Base-by-base conservation (phyloP, 2,113 vertebrate species). In the Scomber japonicus region DNA sequence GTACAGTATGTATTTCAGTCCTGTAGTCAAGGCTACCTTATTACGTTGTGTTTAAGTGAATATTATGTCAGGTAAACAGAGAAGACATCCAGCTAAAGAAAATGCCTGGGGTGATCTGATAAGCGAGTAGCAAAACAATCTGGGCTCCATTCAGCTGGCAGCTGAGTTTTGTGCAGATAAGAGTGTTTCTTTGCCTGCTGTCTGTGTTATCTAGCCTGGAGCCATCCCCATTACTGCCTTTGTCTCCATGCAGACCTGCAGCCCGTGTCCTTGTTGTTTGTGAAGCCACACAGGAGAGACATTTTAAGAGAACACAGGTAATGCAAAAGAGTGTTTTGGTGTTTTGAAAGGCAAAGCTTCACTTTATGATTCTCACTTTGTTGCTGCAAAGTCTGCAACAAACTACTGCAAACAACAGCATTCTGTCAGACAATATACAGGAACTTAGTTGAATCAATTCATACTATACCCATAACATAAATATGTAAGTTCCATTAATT, bases 121-220 rank as follows among this genome's bases (percentile, higher is more conserved):
- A 86, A 87, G 76, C 13, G 0, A 80, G 61, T 74, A 21, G 64
- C 65, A 65, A 67, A 86, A 83, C 82, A 77, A 82, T 82, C 73
- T 87, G 74, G 80, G 70, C 81, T 88, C 53, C 54, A 45, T 82
- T 68, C 51, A 81, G 40, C 17, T 75, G 81, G 70, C 73, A 78
- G 81, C 70, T 78, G 79, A 82, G 78, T 51, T 69, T 46, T 71
- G 88, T 55, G 66, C 78, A 75, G 82, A 92, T 90, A 88, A 91
- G 79, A 60, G 44, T 60, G 73, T 67, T 66, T 86, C 83, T 92
- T 57, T 77, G 45, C 60, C 60, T 73, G 74, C 64, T 85, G 59
- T 71, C 60, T 74, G 51, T n/a, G 75, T 90, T 92, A 92, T 93
- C 90, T 83, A 49, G 64, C 35, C 70, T 72, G 68, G 75, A 92